A percentile compares a stretch with the other conserved stretches of the same genome.
Evolutionary conservation across 2,888 invertebrate genomes (phyloP).

Genomic region (Paralinhomoeus sp.): DNA sequence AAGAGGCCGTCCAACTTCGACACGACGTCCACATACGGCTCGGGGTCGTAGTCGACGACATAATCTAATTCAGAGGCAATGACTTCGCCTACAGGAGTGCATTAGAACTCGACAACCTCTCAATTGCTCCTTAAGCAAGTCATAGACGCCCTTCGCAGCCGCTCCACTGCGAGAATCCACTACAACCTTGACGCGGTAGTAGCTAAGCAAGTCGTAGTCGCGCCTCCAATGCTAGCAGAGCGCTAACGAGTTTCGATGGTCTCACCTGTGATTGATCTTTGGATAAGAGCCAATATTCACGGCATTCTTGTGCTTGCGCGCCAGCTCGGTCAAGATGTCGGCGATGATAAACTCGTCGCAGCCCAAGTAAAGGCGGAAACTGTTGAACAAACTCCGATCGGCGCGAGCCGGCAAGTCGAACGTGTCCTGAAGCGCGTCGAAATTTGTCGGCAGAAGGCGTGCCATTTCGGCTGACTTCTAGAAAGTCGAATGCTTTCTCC

Average conservation of each 20-base stretch:
- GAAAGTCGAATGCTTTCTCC: constrained; percentile 28
- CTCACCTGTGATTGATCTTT: constrained; percentile 29
- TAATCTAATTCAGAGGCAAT: constrained; percentile 24
- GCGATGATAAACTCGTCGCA: constrained; percentile 30
- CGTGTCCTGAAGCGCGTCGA: too few relatives aligned
- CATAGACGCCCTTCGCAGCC: constrained; percentile 8
- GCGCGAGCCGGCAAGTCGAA: too few relatives aligned
- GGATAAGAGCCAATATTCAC: constrained; percentile 41
- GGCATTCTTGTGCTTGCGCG: constrained; percentile 28
- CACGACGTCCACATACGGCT: constrained; percentile 15
- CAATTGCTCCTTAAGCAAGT: constrained; percentile 10
- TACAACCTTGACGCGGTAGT: constrained; percentile 35
- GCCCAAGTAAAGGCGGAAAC: too few relatives aligned
- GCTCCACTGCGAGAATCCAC: constrained; percentile 31
- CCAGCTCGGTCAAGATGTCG: constrained; percentile 29
- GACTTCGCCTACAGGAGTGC: neutral
- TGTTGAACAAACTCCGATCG: too few relatives aligned
- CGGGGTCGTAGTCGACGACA: constrained; percentile 30
- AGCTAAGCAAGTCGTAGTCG: constrained; percentile 17
- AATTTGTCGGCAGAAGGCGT: too few relatives aligned
- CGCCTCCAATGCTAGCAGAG: neutral
- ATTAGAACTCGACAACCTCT: too few relatives aligned
- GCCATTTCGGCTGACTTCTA: too few relatives aligned
- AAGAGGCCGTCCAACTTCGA: constrained; percentile 6
- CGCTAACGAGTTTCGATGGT: neutral